These are phyloP conservation scores for Nestor notabilis DNA, from an alignment of 2,113 vertebrate genomes.

Conservation along the genomic window DNA sequence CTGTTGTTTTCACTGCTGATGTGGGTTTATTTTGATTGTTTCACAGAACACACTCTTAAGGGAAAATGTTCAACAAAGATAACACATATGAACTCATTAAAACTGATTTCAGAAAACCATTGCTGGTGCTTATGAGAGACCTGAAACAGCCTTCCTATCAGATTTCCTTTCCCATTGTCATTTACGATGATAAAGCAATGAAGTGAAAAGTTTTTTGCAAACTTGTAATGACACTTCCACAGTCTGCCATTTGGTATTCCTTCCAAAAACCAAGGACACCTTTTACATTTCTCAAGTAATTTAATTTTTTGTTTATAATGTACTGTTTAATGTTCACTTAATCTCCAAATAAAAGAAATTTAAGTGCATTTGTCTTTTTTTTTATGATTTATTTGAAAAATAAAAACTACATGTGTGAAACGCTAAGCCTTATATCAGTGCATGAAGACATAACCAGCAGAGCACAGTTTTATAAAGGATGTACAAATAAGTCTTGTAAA, in stretches of 20 bases:
- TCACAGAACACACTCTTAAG: not conserved
- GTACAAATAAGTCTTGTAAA: not conserved
- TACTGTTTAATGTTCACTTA: not conserved
- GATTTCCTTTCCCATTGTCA: constrained; percentile 18
- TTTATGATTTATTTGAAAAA: not conserved
- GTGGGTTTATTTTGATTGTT: not conserved
- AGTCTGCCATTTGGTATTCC: not conserved
- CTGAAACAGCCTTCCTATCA: not conserved
- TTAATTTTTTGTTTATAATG: constrained; percentile 13
- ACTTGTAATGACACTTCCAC: not conserved
- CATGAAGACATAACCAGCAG: not conserved
- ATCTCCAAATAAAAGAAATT: not conserved
- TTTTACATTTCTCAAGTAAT: not conserved
- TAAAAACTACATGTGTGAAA: not conserved
- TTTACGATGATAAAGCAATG: not conserved
- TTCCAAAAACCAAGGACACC: not conserved
- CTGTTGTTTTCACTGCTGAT: not conserved
- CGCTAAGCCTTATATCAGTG: not conserved
- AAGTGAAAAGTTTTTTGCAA: not conserved
- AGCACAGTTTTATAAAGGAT: not conserved
- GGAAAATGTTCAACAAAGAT: not conserved
- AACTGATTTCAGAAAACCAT: not conserved
- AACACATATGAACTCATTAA: not conserved
- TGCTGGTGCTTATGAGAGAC: not conserved
- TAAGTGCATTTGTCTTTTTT: not conserved